Evolutionary conservation across 2,888 invertebrate species (phyloP).

Genomic region (Dioctria rufipes): DNA sequence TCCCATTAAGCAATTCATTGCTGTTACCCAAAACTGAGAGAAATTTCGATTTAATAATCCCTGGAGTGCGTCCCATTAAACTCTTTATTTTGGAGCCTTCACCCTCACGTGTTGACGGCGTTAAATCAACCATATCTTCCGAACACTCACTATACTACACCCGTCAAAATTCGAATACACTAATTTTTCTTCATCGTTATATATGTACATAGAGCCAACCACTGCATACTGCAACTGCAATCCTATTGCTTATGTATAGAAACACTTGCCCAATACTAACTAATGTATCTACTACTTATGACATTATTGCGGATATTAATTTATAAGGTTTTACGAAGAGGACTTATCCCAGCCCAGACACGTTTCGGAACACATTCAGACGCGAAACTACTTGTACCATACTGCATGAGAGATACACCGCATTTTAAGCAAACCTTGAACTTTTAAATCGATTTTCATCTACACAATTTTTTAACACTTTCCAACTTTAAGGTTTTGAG

Average conservation of each 20-base stretch:
- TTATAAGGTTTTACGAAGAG: conserved; percentile 36
- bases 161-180: neutral
- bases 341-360: conserved; percentile 26
- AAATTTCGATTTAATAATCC: conserved; percentile 72
- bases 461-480: conserved; percentile 14
- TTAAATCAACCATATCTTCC: conserved; percentile 50
- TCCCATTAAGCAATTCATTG: conserved; percentile 72
- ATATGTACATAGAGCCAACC: neutral
- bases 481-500: conserved; percentile 21
- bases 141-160: neutral
- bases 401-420: conserved; percentile 8
- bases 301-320: conserved; percentile 38
- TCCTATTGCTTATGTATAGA: neutral
- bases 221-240: conserved; percentile 10
- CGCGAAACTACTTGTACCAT: too few species aligned
- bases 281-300: neutral
- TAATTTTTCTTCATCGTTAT: neutral
- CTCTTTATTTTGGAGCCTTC: conserved; percentile 71
- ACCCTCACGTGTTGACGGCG: conserved; percentile 66
- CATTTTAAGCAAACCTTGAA: conserved; percentile 46
- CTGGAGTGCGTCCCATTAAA: conserved; percentile 71
- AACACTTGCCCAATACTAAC: neutral
- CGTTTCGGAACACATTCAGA: conserved; percentile 40
- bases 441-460: conserved; percentile 50
- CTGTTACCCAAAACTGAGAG: conserved; percentile 72